Percentiles rank a stretch among this genome's conserved stretches.
Conservation (phyloP, 2,113 vertebrate species). For the Thalassarche chlororhynchos region DNA sequence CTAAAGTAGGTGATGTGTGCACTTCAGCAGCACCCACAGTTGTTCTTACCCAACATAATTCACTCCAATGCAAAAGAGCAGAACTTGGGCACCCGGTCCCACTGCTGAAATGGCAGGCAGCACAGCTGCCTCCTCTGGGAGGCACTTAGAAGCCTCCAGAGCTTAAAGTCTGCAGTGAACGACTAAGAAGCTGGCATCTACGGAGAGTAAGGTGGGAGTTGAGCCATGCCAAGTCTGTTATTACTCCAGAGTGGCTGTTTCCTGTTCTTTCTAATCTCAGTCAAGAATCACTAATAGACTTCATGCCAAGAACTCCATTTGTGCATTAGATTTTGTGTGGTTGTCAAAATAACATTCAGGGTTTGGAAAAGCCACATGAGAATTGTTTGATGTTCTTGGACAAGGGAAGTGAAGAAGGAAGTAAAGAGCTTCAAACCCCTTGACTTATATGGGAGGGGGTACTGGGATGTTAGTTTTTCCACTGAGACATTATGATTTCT, state of each 20-base stretch:
- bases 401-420: not conserved
- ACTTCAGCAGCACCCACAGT: not conserved
- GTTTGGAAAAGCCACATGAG: not conserved
- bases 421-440: not conserved
- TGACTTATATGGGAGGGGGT: not conserved
- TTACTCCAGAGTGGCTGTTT: not conserved
- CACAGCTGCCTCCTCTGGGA: not conserved
- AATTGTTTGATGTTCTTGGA: not conserved
- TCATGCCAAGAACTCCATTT: not conserved
- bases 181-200: not conserved
- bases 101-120: not conserved
- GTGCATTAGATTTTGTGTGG: not conserved
- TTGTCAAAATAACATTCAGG: not conserved
- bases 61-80: not conserved
- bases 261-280: not conserved
- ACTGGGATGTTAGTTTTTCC: not conserved
- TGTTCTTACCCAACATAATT: not conserved
- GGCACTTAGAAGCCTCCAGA: not conserved
- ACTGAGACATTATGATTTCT: not conserved
- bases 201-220: not conserved
- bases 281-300: not conserved
- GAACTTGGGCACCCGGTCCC: not conserved
- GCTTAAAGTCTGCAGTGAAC: not conserved
- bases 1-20: accelerated
- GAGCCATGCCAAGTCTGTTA: not conserved